Evolutionary conservation across 2,888 invertebrate species (phyloP).

Genomic region (Andrena marginata): DNA sequence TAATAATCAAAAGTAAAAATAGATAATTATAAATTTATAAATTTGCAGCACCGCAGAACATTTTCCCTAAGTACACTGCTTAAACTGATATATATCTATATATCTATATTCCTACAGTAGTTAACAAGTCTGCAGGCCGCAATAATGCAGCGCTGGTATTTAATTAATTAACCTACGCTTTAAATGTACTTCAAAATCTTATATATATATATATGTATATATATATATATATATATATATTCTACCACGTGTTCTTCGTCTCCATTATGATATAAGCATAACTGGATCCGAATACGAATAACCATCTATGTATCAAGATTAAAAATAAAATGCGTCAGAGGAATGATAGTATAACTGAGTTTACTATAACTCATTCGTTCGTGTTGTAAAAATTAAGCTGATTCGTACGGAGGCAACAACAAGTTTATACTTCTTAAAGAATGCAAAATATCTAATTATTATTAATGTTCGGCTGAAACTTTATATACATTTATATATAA

Average conservation of each 20-base stretch:
- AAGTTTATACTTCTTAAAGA: conserved; percentile 27
- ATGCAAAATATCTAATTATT: conserved; percentile 27
- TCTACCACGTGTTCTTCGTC: conserved; percentile 55
- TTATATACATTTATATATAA: conserved; percentile 45
- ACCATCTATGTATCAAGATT: conserved; percentile 38
- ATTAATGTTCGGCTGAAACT: conserved; percentile 15
- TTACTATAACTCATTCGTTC: conserved; percentile 46
- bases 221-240: conserved; percentile 56
- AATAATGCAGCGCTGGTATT: conserved; percentile 73
- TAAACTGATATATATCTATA: conserved; percentile 75
- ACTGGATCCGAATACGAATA: conserved; percentile 53
- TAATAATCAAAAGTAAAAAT: conserved; percentile 27
- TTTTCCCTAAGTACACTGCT: conserved; percentile 78
- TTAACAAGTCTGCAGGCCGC: conserved; percentile 81
- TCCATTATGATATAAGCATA: conserved; percentile 52
- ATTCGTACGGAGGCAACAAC: conserved; percentile 51
- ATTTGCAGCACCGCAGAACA: conserved; percentile 58
- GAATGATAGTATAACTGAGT: conserved; percentile 50
- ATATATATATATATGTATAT: conserved; percentile 55
- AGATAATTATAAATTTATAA: conserved; percentile 38
- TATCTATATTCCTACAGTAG: conserved; percentile 80
- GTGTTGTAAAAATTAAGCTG: conserved; percentile 48
- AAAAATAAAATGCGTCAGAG: conserved; percentile 59
- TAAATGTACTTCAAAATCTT: conserved; percentile 78
- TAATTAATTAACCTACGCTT: conserved; percentile 79